Evolutionary conservation across 2,888 invertebrate species (phyloP).

Genomic region (Sphinx pinastri): DNA sequence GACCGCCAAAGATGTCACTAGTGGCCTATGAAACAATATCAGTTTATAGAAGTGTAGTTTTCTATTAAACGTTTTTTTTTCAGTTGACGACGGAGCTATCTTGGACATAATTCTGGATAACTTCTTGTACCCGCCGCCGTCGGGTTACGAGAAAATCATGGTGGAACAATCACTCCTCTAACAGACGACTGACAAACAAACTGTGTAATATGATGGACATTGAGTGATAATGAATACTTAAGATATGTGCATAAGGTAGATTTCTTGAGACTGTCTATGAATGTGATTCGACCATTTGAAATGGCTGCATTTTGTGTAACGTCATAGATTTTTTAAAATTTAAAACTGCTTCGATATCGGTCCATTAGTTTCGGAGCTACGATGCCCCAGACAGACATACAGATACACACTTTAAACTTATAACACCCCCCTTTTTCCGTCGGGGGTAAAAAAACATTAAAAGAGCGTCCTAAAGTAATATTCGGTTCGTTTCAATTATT

Average conservation of each 20-base stretch:
- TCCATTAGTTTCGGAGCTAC: too few relatives aligned
- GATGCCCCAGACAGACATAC: too few relatives aligned
- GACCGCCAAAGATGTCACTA: not conserved
- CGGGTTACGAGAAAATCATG: slow-evolving; percentile 97
- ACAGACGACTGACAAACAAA: slow-evolving; percentile 54
- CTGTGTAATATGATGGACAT: slow-evolving; percentile 33
- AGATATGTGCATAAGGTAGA: slow-evolving; percentile 13
- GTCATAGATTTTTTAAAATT: not conserved
- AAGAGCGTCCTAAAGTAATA: too few relatives aligned
- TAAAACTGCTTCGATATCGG: too few relatives aligned
- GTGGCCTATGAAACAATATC: not conserved
- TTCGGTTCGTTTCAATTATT: too few relatives aligned
- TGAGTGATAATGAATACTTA: slow-evolving; percentile 16
- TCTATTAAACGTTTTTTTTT: slow-evolving; percentile 11
- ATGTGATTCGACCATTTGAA: slow-evolving; percentile 5
- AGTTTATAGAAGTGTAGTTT: not conserved
- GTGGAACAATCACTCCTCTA: slow-evolving; percentile 98
- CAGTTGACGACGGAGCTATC: slow-evolving; percentile 99
- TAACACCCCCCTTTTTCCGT: too few relatives aligned
- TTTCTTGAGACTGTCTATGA: slow-evolving; percentile 14
- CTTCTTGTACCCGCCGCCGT: slow-evolving; percentile 92
- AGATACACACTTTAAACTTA: too few relatives aligned
- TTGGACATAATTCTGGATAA: slow-evolving; percentile 96
- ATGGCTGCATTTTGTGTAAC: slow-evolving; percentile 12
- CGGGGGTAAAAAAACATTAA: too few relatives aligned